Evolutionary conservation across 2,797 vertebrate genomes (phyloP), one percentile per base, ranked within the genome.

Genomic region (Hephaestus fuliginosus): DNA sequence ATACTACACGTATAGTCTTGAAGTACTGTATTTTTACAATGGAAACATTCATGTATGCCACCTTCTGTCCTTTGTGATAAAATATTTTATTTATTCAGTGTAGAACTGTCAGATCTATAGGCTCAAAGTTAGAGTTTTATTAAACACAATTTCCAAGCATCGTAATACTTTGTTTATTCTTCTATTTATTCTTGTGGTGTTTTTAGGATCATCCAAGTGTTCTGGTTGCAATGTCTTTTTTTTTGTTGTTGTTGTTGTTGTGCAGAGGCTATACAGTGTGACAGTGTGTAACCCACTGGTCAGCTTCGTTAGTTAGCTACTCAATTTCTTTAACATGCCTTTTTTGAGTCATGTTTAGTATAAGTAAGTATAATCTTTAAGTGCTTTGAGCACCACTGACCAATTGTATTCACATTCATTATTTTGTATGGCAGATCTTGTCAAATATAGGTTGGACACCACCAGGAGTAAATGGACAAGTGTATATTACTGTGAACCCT

Each of bases 51-150:
- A 84, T 90, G 82, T 92, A 81, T 75, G 33, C 30, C 79, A 86
- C 81, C 62, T 83, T 70, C 68, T 82, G 92, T 94, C 82, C 82
- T 91, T 84, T 93, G 86, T 93, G 83, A 92, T 85, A 61, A 91
- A 87, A 86, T 89, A 62, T 93, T 91, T 90, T 95, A 94, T 95
- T 95, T 95, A 95, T 95, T 94, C 77, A 84, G 78, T 90, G 67
- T 85, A 86, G 46, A 88, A 71, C 90, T 88, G 72, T 85, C 82
- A 82, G 80, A 88, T 93, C 72, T 92, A 86, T 86, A 87, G 85
- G 80, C 75, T 82, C 83, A 89, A 91, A 92, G 84, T 88, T 89
- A 89, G 52, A 80, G 77, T 91, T 90, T 90, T 92, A 93, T 92
- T 92, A 91, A 95, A 94, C 78, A 85, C 63, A 44, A 22, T 83